Evolutionary conservation across 2,797 vertebrate genomes (phyloP).

Genomic region (Epinephelus coioides): DNA sequence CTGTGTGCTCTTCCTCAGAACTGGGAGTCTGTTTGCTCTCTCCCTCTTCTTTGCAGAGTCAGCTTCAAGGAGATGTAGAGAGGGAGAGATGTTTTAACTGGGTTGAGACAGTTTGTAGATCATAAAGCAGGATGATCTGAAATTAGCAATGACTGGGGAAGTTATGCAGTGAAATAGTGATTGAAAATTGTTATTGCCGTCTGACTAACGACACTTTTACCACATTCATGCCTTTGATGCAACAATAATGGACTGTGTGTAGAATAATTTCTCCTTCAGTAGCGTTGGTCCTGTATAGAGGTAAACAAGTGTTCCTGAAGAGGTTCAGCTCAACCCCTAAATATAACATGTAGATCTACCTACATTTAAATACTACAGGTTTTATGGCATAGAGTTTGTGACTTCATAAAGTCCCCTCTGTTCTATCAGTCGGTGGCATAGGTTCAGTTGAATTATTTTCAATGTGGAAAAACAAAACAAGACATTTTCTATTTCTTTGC

Average conservation of each 20-base stretch:
- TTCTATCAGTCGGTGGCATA: background rate
- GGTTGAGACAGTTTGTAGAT: constrained; percentile 29
- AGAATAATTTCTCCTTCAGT: background rate
- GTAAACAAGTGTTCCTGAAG: background rate
- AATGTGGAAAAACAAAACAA: background rate
- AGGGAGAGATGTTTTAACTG: constrained; percentile 28
- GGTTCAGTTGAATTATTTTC: constrained; percentile 1
- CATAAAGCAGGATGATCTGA: constrained; percentile 4
- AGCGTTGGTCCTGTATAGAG: background rate
- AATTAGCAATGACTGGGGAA: constrained; percentile 15
- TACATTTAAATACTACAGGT: background rate
- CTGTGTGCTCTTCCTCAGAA: constrained; percentile 23
- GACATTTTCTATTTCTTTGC: background rate
- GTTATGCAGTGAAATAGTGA: background rate
- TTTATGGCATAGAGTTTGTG: background rate
- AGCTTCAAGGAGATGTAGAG: constrained; percentile 20
- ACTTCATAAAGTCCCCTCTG: background rate
- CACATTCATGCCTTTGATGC: background rate
- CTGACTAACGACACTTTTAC: background rate
- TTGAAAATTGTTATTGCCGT: background rate
- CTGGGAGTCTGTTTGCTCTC: constrained; percentile 22
- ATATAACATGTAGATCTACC: constrained; percentile 11
- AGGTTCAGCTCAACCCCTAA: background rate
- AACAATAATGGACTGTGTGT: background rate
- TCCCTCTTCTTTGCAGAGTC: constrained; percentile 5